Evolutionary conservation across 1,140 invertebrate species (phyloP).

Genomic region (Vanessa atalanta): DNA sequence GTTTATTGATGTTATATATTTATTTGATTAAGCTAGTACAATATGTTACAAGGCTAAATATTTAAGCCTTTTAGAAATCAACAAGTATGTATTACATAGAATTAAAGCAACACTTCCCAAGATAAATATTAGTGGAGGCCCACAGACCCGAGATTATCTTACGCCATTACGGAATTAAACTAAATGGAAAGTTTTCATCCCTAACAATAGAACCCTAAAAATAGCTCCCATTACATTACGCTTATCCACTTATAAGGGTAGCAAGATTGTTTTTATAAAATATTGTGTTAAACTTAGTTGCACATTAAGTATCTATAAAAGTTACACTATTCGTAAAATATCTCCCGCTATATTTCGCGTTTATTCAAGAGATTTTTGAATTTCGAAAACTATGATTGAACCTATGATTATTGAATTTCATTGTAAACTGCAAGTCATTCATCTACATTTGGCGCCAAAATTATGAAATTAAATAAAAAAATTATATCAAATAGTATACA

Average conservation of each 20-base stretch:
- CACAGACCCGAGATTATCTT: slow-evolving; percentile 20
- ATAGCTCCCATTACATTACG: slow-evolving; percentile 12
- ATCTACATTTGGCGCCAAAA: too few relatives aligned
- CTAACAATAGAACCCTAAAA: slow-evolving; percentile 17
- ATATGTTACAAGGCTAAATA: background rate
- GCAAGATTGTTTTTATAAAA: slow-evolving; percentile 1
- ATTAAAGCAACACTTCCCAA: slow-evolving; percentile 18
- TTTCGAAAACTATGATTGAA: too few relatives aligned
- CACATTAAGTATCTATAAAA: too few relatives aligned
- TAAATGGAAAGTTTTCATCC: slow-evolving; percentile 19
- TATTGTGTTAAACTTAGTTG: background rate
- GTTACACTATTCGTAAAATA: too few relatives aligned
- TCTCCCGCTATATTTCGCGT: too few relatives aligned
- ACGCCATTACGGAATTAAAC: slow-evolving; percentile 22
- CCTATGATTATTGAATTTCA: too few relatives aligned
- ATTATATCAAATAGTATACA: too few relatives aligned
- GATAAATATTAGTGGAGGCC: slow-evolving; percentile 22
- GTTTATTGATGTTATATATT: too few relatives aligned
- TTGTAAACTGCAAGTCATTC: too few relatives aligned
- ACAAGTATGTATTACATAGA: slow-evolving; percentile 22
- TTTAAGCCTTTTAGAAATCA: background rate
- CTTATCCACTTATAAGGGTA: slow-evolving; percentile 6
- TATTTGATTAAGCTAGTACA: background rate
- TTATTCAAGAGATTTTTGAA: too few relatives aligned
- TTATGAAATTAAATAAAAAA: too few relatives aligned